phyloP scores from a whole-genome alignment of 30 jellyfish, hydroid and myxozoan genomes.

The Cassiopea andromeda region DNA sequence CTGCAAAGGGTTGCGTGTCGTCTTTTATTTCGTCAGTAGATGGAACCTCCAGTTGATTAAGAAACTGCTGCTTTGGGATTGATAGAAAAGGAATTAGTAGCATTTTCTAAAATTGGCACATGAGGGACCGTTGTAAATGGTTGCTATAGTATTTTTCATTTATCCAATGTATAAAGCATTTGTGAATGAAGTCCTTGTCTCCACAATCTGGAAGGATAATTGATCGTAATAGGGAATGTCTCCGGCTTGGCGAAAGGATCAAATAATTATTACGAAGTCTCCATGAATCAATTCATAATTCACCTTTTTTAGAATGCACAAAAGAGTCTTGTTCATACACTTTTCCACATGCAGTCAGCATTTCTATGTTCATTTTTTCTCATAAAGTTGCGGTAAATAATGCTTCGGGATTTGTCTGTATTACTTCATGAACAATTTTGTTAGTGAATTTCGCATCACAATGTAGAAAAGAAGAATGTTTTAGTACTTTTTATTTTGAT shows the following conservation, averaged over 20 bases:
- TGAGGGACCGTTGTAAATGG: neutral
- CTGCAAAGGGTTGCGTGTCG: too few species aligned
- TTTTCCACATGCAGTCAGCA: neutral
- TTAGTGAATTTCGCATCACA: neutral
- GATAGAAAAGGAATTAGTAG: too few species aligned
- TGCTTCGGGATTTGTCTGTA: neutral
- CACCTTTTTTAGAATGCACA: neutral
- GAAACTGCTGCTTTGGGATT: too few species aligned
- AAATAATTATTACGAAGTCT: neutral
- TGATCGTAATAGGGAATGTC: conserved; percentile 5
- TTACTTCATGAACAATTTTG: neutral
- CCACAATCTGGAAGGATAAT: neutral
- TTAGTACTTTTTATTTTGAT: too few species aligned
- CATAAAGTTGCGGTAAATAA: neutral
- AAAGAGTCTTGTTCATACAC: neutral
- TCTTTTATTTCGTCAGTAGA: too few species aligned
- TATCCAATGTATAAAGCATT: neutral
- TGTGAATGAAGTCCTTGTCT: neutral
- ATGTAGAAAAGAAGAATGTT: neutral
- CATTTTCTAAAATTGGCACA: neutral
- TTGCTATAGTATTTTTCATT: neutral
- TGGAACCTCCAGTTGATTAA: too few species aligned
- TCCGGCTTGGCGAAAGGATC: conserved; percentile 4
- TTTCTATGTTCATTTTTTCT: neutral
- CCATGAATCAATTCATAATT: neutral